Conservation (phyloP, 2,888 invertebrate species). For the Zeuzera pyrina region DNA sequence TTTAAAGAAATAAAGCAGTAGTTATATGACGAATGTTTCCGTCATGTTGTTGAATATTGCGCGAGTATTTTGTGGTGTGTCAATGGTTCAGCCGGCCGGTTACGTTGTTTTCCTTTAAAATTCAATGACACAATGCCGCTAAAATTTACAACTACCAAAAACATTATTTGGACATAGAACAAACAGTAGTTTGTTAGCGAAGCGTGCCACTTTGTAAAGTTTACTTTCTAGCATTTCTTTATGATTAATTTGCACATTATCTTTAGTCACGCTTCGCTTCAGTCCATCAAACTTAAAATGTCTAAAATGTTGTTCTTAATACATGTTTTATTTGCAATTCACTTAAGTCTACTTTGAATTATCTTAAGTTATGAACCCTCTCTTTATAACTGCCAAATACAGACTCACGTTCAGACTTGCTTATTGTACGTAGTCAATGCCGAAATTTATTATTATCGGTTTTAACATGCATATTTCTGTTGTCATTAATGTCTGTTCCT, state of each 20-base stretch:
- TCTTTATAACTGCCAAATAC: too few species aligned
- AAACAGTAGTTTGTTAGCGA: conserved; percentile 9
- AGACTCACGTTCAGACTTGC: too few species aligned
- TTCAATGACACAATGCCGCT: conserved; percentile 15
- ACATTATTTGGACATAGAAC: conserved; percentile 7
- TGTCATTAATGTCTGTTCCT: too few species aligned
- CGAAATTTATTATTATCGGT: too few species aligned
- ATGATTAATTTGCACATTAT: conserved; percentile 38
- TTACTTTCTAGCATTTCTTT: conserved; percentile 39
- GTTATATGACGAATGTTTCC: conserved; percentile 13
- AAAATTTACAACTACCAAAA: conserved; percentile 20
- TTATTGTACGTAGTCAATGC: too few species aligned
- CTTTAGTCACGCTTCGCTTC: conserved; percentile 42
- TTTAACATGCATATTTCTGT: too few species aligned
- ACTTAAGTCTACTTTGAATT: background rate
- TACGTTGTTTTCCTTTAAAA: conserved; percentile 10
- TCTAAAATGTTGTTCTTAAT: conserved; percentile 29
- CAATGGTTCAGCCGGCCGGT: conserved; percentile 23
- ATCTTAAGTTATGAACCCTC: too few species aligned
- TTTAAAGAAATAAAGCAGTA: conserved; percentile 12
- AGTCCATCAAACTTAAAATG: conserved; percentile 34
- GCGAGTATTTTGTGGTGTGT: conserved; percentile 14
- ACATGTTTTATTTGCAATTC: conserved; percentile 18
- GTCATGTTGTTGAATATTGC: conserved; percentile 27
- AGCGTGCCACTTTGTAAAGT: conserved; percentile 13